Evolutionary conservation across 2,888 invertebrate species (phyloP).

Genomic region (Dryocosmus kuriphilus): DNA sequence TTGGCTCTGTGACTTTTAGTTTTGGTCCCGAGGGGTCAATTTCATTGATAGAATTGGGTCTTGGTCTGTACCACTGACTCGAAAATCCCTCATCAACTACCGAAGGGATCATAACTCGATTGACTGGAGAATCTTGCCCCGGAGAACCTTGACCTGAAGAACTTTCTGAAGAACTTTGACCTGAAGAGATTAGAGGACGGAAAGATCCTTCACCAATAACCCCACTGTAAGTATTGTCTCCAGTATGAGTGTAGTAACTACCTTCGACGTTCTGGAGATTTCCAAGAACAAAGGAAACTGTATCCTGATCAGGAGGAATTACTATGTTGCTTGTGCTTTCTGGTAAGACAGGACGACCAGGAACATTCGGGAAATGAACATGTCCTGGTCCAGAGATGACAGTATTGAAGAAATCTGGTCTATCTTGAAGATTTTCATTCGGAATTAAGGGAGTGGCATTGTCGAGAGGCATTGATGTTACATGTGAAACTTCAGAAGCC

Average conservation of each 20-base stretch:
- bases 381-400: slow-evolving; percentile 40
- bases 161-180: too few species aligned
- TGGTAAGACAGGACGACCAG: slow-evolving; percentile 54
- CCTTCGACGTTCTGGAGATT: slow-evolving; percentile 82
- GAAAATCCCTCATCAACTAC: slow-evolving; percentile 57
- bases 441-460: slow-evolving; percentile 54
- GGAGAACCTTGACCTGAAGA: slow-evolving; percentile 64
- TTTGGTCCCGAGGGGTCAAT: slow-evolving; percentile 45
- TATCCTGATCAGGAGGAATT: slow-evolving; percentile 83
- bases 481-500: slow-evolving; percentile 47
- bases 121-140: slow-evolving; percentile 60
- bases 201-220: slow-evolving; percentile 60
- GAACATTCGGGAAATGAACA: slow-evolving; percentile 49
- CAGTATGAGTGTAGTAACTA: slow-evolving; percentile 75
- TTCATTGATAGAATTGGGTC: slow-evolving; percentile 49
- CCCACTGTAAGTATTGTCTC: slow-evolving; percentile 78
- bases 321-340: slow-evolving; percentile 83
- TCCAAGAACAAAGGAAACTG: slow-evolving; percentile 83
- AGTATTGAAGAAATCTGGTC: slow-evolving; percentile 47
- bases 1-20: slow-evolving; percentile 44
- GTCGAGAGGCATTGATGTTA: slow-evolving; percentile 69
- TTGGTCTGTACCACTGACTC: slow-evolving; percentile 60
- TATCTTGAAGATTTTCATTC: slow-evolving; percentile 61
- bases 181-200: slow-evolving; percentile 60
- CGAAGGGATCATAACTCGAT: slow-evolving; percentile 63